phyloP scores from a whole-genome alignment of 2,797 vertebrate genomes.

The Phataginus tetradactyla region DNA sequence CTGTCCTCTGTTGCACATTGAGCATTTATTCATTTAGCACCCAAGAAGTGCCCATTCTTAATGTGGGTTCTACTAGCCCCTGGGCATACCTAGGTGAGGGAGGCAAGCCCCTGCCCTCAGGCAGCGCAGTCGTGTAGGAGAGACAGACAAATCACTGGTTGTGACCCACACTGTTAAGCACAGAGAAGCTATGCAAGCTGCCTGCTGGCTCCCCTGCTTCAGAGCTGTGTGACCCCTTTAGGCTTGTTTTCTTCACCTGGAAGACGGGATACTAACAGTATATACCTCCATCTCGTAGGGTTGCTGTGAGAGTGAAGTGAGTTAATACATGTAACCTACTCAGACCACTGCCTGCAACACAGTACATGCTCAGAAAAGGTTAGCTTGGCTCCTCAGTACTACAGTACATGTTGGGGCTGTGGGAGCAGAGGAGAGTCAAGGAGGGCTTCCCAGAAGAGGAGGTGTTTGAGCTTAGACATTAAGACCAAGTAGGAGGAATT shows the following conservation, averaged over 20 bases:
- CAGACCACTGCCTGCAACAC: background rate
- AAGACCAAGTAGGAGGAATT: background rate
- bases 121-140: background rate
- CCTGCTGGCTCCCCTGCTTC: background rate
- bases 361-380: background rate
- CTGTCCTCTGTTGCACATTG: background rate
- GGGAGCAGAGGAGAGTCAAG: background rate
- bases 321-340: background rate
- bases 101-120: background rate
- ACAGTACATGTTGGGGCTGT: background rate
- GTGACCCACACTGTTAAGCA: background rate
- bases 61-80: background rate
- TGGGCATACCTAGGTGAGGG: background rate
- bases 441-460: conserved; percentile 21
- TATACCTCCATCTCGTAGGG: background rate
- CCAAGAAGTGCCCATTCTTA: background rate
- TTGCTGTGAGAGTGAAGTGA: conserved; percentile 7
- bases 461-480: background rate
- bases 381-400: background rate
- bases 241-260: background rate
- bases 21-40: background rate
- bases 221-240: background rate
- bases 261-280: background rate
- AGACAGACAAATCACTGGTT: background rate
- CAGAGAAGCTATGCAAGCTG: background rate